Evolutionary conservation across 2,113 vertebrate species (phyloP).

Genomic region (Carollia perspicillata): DNA sequence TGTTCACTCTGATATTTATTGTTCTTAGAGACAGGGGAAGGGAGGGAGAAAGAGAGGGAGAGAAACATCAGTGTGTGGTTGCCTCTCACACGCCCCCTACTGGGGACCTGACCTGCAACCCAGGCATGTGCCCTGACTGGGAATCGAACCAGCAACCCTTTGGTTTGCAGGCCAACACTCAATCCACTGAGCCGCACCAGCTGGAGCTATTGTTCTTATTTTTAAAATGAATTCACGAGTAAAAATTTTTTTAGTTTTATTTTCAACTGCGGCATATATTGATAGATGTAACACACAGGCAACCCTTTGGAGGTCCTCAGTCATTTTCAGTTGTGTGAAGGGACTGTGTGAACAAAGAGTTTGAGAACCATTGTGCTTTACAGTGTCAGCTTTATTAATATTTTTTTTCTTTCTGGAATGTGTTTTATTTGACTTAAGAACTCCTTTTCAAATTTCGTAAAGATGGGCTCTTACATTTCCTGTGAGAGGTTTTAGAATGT

Average conservation of each 20-base stretch:
- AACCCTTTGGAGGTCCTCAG: not conserved
- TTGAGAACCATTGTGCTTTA: not conserved
- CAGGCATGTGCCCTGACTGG: too few relatives aligned
- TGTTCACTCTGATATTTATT: not conserved
- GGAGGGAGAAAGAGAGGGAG: too few relatives aligned
- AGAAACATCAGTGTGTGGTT: too few relatives aligned
- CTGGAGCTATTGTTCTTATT: not conserved
- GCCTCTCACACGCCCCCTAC: too few relatives aligned
- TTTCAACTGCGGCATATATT: not conserved
- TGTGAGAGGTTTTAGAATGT: not conserved
- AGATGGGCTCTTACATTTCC: slow-evolving; percentile 16
- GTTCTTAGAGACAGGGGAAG: not conserved
- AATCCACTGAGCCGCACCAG: too few relatives aligned
- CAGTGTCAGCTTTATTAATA: not conserved
- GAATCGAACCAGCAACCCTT: too few relatives aligned
- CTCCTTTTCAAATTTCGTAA: slow-evolving; percentile 7
- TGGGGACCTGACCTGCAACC: too few relatives aligned
- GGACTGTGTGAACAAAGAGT: not conserved
- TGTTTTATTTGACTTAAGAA: slow-evolving; percentile 28
- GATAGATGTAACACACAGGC: not conserved
- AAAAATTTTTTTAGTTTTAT: not conserved
- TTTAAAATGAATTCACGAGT: not conserved
- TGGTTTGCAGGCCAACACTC: too few relatives aligned
- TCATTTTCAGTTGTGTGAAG: not conserved
- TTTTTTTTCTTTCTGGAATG: not conserved